Conservation (phyloP, 2,113 vertebrate genomes). For the Clarias magur region DNA sequence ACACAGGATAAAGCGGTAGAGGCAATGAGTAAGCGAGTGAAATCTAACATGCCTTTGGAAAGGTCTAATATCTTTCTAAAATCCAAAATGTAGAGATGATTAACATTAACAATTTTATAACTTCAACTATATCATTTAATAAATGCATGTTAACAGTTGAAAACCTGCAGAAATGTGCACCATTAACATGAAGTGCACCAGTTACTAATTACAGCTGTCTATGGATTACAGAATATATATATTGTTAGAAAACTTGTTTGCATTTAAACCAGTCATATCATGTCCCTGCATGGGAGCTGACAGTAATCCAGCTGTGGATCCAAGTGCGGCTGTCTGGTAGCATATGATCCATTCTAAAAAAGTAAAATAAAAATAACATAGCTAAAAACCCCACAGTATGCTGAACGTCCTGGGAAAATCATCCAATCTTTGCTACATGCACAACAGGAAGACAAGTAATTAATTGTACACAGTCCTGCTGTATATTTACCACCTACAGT, state of each 20-base stretch:
- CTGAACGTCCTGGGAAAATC: not conserved
- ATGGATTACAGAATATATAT: slow-evolving; percentile 4
- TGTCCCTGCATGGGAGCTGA: not conserved
- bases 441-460: slow-evolving; percentile 10
- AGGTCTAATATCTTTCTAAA: not conserved
- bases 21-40: too few species aligned
- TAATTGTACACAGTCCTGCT: not conserved
- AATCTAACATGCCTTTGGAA: not conserved
- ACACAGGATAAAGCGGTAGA: too few species aligned
- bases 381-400: not conserved
- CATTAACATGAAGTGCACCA: not conserved
- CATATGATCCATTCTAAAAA: not conserved
- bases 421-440: not conserved
- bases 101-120: not conserved
- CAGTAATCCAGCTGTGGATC: slow-evolving; percentile 1
- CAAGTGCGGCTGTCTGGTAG: not conserved
- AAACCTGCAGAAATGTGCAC: not conserved
- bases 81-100: not conserved
- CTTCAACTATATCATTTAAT: not conserved
- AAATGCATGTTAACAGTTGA: not conserved
- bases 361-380: not conserved
- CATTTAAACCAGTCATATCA: slow-evolving; percentile 4
- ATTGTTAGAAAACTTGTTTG: not conserved
- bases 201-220: not conserved
- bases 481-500: not conserved